phyloP scores from a whole-genome alignment of 2,113 vertebrate genomes.

The Speoplatyrhinus poulsoni region DNA sequence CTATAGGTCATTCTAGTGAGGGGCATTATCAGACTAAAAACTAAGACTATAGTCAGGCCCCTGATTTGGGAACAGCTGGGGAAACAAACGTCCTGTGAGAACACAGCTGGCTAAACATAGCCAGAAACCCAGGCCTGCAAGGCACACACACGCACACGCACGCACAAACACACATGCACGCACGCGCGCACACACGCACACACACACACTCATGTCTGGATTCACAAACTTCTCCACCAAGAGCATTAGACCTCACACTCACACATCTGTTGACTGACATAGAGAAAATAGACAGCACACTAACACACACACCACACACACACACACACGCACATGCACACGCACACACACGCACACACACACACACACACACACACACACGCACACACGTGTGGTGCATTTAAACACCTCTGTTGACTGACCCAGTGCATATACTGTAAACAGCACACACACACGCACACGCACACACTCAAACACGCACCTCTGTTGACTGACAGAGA shows the following conservation, averaged over 20 bases:
- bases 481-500: neutral
- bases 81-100: conserved; percentile 77
- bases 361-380: conserved; percentile 7
- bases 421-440: neutral
- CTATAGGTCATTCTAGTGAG: no score
- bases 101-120: conserved; percentile 80
- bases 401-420: neutral
- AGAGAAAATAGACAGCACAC: no score
- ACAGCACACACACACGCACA: no score
- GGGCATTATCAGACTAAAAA: no score
- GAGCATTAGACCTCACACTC: no score
- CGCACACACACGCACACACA: conserved; percentile 25
- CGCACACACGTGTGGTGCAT: conserved; percentile 2
- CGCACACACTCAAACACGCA: conserved; percentile 10
- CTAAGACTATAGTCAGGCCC: no score
- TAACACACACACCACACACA: neutral
- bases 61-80: conserved; percentile 78
- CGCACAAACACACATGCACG: conserved; percentile 13
- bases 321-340: conserved; percentile 35
- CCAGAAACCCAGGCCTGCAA: conserved; percentile 22
- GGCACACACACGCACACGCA: conserved; percentile 14
- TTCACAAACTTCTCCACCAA: no score
- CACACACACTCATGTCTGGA: no score
- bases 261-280: no score
- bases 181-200: neutral